Base-by-base conservation (phyloP, 2,113 vertebrate genomes). In the Coturnix japonica region DNA sequence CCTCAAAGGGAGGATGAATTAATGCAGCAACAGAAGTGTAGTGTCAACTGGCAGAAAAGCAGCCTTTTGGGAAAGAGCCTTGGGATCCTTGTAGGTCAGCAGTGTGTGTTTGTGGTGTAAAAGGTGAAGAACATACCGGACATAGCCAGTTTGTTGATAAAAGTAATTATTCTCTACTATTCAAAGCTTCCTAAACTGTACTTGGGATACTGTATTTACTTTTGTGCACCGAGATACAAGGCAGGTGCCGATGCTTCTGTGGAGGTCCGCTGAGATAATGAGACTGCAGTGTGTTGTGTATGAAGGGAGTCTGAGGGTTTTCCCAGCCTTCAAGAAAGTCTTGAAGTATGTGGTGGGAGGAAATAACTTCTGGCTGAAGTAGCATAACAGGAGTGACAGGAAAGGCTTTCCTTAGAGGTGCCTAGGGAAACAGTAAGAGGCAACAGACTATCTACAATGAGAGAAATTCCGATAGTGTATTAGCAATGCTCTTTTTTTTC, bases 131-230 rank as follows among this genome's bases (percentile, higher is more conserved):
- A 20, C 28, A 30, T 44, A 4, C 21, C 31, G 28, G 15, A 10
- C 6, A 3, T 30, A 64, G 28, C 54, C 67, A 74, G 43, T 8
- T 20, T 20, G 7, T 7, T 18, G 67, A 64, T 67, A 49, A 7
- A 61, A 69, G 35, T 35, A 23, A 16, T 81, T 73, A 7, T 26
- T 54, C 8, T 80, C 28, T 74, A 0, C 13, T 79, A 0, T 18
- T 72, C 1, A 1, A 25, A 64, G 30, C 10, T 75, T 72, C 8
- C 56, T 74, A 78, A 39, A 21, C 8, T 51, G 17, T 5, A 4
- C 37, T 11, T 54, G 9, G 17, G 77, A 22, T 44, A 9, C 3
- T 0, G 1, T 31, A 12, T 25, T 25, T 6, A 10, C 18, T 73
- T 95, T 54, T 71, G 28, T 56, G 14, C 16, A 70, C 41, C 11